These are phyloP conservation scores for Parambassis ranga DNA, from an alignment of 2,797 vertebrate genomes.

Conservation along the genomic window DNA sequence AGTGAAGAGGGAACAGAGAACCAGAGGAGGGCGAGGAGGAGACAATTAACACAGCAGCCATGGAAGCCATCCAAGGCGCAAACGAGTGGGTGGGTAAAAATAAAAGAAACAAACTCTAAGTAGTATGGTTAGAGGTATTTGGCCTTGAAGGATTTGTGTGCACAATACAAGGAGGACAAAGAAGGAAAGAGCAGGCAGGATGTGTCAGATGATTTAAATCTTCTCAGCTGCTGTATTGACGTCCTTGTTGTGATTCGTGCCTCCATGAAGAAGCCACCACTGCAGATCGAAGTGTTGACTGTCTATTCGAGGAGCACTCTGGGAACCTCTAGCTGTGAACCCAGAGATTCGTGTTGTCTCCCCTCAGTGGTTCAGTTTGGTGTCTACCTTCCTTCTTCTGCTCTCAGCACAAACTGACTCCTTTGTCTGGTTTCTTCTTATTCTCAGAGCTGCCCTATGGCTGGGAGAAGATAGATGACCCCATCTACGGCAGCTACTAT, in stretches of 20 bases:
- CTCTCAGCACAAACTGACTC: conserved; percentile 53
- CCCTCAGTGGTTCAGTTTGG: conserved; percentile 52
- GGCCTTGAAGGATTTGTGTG: conserved; percentile 28
- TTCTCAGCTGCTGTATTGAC: conserved; percentile 25
- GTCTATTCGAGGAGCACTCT: conserved; percentile 56
- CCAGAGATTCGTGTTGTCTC: conserved; percentile 58
- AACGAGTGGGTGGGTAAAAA: conserved; percentile 25
- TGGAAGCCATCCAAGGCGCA: conserved; percentile 38
- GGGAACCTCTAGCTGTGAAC: conserved; percentile 48
- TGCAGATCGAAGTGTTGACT: conserved; percentile 57
- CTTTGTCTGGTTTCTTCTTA: conserved; percentile 73
- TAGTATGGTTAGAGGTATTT: conserved; percentile 13
- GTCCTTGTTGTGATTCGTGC: conserved; percentile 54
- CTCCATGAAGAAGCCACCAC: conserved; percentile 39
- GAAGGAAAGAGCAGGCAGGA: conserved; percentile 4
- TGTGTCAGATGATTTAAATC: conserved; percentile 26
- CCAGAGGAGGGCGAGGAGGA: conserved; percentile 15
- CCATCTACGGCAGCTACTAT: conserved; percentile 99
- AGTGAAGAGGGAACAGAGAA: conserved; percentile 21
- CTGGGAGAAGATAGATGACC: conserved; percentile 99
- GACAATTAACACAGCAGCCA: conserved; percentile 46
- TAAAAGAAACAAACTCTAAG: conserved; percentile 22
- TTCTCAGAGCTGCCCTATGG: conserved; percentile 97
- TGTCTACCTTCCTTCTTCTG: conserved; percentile 33
- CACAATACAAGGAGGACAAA: conserved; percentile 1